These are phyloP conservation scores for Martes martes DNA, from an alignment of 2,113 vertebrate species.

Conservation along the genomic window DNA sequence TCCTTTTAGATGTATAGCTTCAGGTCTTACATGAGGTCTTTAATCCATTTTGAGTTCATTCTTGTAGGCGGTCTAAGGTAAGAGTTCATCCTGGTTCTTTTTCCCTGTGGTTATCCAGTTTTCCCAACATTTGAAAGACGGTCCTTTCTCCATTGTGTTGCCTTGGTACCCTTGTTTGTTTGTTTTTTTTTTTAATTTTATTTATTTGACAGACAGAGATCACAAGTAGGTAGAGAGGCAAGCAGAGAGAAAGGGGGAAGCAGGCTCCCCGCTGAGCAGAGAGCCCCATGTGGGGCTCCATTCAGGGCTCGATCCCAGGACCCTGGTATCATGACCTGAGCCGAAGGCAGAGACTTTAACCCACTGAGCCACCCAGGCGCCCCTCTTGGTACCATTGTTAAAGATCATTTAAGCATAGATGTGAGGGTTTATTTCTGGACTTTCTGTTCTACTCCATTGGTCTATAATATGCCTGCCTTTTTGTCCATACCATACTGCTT, in stretches of 20 bases:
- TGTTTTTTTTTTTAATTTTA: too few relatives aligned
- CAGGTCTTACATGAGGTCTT: not conserved
- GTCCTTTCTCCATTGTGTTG: not conserved
- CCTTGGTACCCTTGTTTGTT: not conserved
- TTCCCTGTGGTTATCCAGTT: not conserved
- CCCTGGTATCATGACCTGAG: too few relatives aligned
- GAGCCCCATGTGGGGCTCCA: rapidly evolving
- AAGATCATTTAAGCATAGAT: not conserved
- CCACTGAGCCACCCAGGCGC: too few relatives aligned
- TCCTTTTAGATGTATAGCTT: not conserved
- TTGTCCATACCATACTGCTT: not conserved
- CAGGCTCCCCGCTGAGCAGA: too few relatives aligned
- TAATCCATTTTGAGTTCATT: not conserved
- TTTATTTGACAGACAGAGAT: too few relatives aligned
- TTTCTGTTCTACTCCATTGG: not conserved
- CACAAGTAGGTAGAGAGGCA: too few relatives aligned
- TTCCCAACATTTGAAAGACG: not conserved
- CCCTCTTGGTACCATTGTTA: not conserved
- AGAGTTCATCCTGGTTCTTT: not conserved
- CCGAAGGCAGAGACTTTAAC: too few relatives aligned
- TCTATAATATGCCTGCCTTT: not conserved
- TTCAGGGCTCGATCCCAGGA: too few relatives aligned
- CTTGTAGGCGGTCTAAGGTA: not conserved
- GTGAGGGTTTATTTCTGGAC: not conserved
- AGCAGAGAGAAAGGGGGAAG: too few relatives aligned